These are phyloP conservation scores for Drosophila helvetica DNA, from an alignment of 2,888 invertebrate species.

Conservation along the genomic window DNA sequence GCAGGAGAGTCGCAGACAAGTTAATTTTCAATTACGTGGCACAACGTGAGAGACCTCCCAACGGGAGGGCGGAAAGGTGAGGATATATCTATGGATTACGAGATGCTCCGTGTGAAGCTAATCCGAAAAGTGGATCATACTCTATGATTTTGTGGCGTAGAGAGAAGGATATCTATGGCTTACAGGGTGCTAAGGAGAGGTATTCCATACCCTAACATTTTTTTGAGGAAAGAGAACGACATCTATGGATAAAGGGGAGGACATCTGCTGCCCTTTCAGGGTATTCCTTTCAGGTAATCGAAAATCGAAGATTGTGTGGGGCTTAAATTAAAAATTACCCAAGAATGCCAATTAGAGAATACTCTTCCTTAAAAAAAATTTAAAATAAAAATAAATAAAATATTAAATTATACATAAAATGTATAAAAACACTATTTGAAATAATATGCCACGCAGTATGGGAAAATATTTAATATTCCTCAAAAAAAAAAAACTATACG, in stretches of 20 bases:
- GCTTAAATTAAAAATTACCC: neutral
- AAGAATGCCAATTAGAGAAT: neutral
- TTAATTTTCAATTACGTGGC: conserved; percentile 79
- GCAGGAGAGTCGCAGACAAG: conserved; percentile 60
- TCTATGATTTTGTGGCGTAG: neutral
- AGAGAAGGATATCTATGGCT: neutral
- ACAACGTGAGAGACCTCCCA: conserved; percentile 52
- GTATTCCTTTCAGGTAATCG: neutral
- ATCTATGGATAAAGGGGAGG: too few relatives aligned
- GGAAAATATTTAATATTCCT: too few relatives aligned
- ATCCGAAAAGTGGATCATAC: neutral
- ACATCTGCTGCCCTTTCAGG: too few relatives aligned
- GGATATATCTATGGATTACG: neutral
- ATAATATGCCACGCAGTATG: too few relatives aligned
- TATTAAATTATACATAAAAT: too few relatives aligned
- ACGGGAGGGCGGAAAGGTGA: neutral
- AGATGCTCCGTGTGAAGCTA: neutral
- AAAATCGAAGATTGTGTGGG: neutral
- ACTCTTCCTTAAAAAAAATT: neutral
- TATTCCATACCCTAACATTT: neutral
- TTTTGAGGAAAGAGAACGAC: too few relatives aligned
- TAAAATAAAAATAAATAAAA: too few relatives aligned
- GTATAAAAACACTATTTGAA: too few relatives aligned
- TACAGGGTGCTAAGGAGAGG: neutral
- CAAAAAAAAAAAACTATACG: too few relatives aligned